Percentiles rank a stretch among this genome's conserved stretches.
phyloP scores from a whole-genome alignment of 2,113 vertebrate species.

The Eulemur macaco region DNA sequence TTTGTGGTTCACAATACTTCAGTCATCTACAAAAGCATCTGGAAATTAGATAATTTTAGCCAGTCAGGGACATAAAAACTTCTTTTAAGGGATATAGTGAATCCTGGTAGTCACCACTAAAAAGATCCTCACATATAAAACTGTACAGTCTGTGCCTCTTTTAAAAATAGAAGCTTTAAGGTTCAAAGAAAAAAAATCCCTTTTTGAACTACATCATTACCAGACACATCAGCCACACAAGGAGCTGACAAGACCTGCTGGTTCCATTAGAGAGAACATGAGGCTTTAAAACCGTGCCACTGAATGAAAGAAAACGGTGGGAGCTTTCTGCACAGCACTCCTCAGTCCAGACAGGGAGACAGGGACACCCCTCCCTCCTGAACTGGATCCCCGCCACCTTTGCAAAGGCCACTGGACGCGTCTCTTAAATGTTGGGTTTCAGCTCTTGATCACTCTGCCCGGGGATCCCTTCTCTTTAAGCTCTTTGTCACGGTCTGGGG shows the following conservation, averaged over 20 bases:
- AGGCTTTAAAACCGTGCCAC: neutral
- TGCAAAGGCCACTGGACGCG: neutral
- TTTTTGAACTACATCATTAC: neutral
- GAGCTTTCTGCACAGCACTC: neutral
- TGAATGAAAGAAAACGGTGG: neutral
- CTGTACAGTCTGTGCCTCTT: slow-evolving; percentile 55
- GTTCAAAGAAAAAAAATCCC: slow-evolving; percentile 30
- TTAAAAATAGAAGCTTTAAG: slow-evolving; percentile 66
- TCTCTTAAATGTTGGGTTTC: slow-evolving; percentile 30
- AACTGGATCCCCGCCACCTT: neutral
- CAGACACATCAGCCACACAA: slow-evolving; percentile 41
- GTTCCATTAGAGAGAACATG: neutral
- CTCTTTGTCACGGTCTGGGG: neutral
- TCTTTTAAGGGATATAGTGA: slow-evolving; percentile 48
- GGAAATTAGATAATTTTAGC: slow-evolving; percentile 53
- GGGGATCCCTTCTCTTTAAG: neutral
- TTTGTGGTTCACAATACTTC: slow-evolving; percentile 38
- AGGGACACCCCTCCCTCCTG: neutral
- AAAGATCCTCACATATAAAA: slow-evolving; percentile 57
- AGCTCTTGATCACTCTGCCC: neutral
- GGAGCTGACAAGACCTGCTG: slow-evolving; percentile 33
- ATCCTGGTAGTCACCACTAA: slow-evolving; percentile 40
- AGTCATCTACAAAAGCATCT: slow-evolving; percentile 49
- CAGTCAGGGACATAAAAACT: slow-evolving; percentile 32
- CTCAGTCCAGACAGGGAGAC: neutral